These are phyloP conservation scores for Triops longicaudatus DNA, from an alignment of 1,140 invertebrate species.

Conservation along the genomic window DNA sequence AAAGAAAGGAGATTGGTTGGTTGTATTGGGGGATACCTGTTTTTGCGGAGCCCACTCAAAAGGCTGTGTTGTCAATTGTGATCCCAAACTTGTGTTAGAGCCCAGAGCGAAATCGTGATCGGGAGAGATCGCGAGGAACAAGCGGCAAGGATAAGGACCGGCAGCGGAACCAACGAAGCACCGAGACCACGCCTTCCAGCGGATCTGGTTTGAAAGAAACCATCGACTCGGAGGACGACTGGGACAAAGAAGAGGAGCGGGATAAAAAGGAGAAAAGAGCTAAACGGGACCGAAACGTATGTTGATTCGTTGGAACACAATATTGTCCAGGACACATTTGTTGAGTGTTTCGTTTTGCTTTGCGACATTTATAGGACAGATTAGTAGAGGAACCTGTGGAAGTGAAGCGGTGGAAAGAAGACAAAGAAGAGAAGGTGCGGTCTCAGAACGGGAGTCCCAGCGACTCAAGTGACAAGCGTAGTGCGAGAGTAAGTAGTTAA, in stretches of 20 bases:
- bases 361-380: slow-evolving; percentile 60
- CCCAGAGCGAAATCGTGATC: slow-evolving; percentile 13
- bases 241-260: slow-evolving; percentile 2
- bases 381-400: slow-evolving; percentile 43
- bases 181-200: neutral
- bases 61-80: slow-evolving; percentile 14
- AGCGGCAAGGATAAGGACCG: slow-evolving; percentile 9
- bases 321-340: neutral
- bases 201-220: neutral
- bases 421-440: slow-evolving; percentile 56
- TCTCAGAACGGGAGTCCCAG: slow-evolving; percentile 33
- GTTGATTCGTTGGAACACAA: neutral
- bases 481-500: neutral
- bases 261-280: slow-evolving; percentile 15
- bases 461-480: neutral
- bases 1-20: neutral
- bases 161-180: neutral
- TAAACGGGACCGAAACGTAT: too few relatives aligned
- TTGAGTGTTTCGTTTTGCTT: neutral
- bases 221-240: neutral
- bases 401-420: slow-evolving; percentile 62
- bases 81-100: slow-evolving; percentile 15
- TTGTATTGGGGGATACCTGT: slow-evolving; percentile 8
- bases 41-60: neutral
- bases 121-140: neutral